Evolutionary conservation across 2,888 invertebrate genomes (phyloP).

Genomic region (Himalopsyche japonica): DNA sequence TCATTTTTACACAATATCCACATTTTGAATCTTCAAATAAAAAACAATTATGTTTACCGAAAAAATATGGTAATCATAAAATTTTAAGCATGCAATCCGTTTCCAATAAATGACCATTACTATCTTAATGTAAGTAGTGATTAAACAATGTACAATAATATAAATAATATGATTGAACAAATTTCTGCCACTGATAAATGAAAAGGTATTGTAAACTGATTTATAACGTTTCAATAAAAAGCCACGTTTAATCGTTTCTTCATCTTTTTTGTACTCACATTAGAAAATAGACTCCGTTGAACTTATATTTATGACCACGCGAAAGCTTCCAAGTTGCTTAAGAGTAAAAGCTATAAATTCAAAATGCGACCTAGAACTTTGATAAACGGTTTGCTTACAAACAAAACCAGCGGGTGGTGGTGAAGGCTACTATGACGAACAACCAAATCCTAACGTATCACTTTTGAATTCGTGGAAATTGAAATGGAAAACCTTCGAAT

Average conservation of each 20-base stretch:
- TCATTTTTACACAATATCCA: too few species aligned
- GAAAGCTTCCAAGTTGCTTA: background rate
- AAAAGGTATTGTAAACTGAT: too few species aligned
- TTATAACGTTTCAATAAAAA: background rate
- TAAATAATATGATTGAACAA: too few species aligned
- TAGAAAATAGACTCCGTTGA: background rate
- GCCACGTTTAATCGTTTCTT: background rate
- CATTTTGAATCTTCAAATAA: too few species aligned
- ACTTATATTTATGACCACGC: slow-evolving; percentile 3
- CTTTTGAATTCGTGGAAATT: background rate
- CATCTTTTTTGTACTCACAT: background rate
- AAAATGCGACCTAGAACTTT: slow-evolving; percentile 16
- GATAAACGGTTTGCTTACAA: slow-evolving; percentile 26
- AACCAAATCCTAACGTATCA: background rate
- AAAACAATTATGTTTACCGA: too few species aligned
- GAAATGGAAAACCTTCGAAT: background rate
- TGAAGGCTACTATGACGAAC: slow-evolving; percentile 5
- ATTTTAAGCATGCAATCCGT: too few species aligned
- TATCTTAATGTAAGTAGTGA: too few species aligned
- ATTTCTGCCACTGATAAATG: too few species aligned
- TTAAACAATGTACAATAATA: too few species aligned
- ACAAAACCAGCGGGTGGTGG: slow-evolving; percentile 7
- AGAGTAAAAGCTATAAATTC: slow-evolving; percentile 11
- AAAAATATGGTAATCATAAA: too few species aligned
- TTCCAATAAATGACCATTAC: too few species aligned